phyloP scores from a whole-genome alignment of 2,797 vertebrate species.

The Dromococcyx pavoninus region DNA sequence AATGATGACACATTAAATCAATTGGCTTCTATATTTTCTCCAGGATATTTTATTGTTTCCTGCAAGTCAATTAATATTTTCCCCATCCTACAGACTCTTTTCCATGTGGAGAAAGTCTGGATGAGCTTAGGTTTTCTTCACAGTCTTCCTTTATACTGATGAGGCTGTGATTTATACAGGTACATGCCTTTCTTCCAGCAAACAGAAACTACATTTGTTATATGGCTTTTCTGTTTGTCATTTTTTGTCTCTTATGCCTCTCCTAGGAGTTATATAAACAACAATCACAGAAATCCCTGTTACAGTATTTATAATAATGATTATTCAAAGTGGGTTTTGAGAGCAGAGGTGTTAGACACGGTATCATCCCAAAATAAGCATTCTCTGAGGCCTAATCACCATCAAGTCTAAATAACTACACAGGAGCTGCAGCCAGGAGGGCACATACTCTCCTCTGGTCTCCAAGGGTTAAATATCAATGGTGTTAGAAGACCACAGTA shows the following conservation, averaged over 20 bases:
- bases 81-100: not conserved
- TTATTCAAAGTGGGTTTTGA: not conserved
- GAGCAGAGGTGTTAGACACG: not conserved
- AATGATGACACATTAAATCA: constrained; percentile 36
- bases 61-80: not conserved
- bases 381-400: not conserved
- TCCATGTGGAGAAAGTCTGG: not conserved
- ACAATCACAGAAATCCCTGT: not conserved
- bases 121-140: not conserved
- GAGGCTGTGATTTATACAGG: not conserved
- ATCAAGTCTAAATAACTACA: not conserved
- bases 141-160: not conserved
- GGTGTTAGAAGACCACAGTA: not conserved
- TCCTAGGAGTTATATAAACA: not conserved
- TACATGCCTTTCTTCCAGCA: not conserved
- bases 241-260: not conserved
- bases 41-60: constrained; percentile 10
- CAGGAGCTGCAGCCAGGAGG: not conserved
- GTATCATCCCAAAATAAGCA: not conserved
- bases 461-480: not conserved
- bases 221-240: not conserved
- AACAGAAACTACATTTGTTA: not conserved
- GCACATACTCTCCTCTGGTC: not conserved
- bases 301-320: not conserved
- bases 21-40: not conserved